Conservation (phyloP, 2,113 vertebrate genomes). For the Ammodramus savannarum region DNA sequence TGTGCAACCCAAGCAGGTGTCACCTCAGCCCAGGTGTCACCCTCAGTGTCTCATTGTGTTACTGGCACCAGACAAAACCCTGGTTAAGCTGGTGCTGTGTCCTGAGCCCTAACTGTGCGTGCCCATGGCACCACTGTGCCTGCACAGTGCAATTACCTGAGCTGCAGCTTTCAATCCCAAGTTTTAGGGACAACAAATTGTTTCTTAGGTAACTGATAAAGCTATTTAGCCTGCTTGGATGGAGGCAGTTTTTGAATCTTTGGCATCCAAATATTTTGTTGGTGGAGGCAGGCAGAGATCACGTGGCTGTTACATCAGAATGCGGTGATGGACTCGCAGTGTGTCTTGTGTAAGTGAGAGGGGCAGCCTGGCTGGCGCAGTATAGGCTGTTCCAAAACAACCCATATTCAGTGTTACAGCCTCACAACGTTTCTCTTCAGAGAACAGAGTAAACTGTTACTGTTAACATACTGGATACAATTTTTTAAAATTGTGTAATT, state of each 20-base stretch:
- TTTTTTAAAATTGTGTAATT: background rate
- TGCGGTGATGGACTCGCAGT: rapidly evolving
- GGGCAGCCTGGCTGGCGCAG: background rate
- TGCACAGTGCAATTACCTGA: background rate
- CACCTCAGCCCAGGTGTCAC: background rate
- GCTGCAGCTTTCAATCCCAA: background rate
- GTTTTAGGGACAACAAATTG: background rate
- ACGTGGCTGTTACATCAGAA: background rate
- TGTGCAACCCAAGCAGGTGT: background rate
- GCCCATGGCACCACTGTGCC: background rate
- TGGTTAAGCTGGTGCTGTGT: background rate
- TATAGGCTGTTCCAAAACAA: background rate
- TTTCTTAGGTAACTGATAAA: background rate
- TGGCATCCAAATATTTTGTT: background rate
- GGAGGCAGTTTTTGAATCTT: background rate
- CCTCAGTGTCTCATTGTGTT: rapidly evolving
- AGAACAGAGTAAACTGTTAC: background rate
- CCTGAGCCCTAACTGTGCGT: rapidly evolving
- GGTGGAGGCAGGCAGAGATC: background rate
- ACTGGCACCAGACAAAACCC: background rate
- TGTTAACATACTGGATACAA: background rate
- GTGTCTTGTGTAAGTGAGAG: background rate
- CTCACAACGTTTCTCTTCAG: background rate
- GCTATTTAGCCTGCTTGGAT: background rate
- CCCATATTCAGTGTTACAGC: background rate